phyloP scores from a whole-genome alignment of 1,140 invertebrate species.

The Stenopsyche tienmushanensis region DNA sequence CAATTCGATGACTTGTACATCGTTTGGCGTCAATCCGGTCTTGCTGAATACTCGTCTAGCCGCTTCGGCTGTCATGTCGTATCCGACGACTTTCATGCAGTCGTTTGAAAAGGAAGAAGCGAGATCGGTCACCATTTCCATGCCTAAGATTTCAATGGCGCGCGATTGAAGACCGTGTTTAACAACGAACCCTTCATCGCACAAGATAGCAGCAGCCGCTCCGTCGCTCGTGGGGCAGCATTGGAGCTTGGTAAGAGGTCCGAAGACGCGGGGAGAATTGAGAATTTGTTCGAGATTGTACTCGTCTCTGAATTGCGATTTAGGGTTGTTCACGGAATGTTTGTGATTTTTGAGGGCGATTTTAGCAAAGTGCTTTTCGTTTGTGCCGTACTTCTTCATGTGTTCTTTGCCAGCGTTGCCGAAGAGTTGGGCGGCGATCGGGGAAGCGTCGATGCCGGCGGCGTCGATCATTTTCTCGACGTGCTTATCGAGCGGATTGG shows the following conservation, averaged over 20 bases:
- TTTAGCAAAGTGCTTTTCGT: constrained; percentile 91
- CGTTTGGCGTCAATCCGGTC: constrained; percentile 70
- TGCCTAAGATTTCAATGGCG: constrained; percentile 92
- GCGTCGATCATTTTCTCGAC: constrained; percentile 82
- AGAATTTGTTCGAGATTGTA: constrained; percentile 88
- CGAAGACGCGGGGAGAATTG: constrained; percentile 81
- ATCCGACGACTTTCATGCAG: constrained; percentile 89
- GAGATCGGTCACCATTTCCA: constrained; percentile 95
- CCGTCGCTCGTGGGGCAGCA: constrained; percentile 98
- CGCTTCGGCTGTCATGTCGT: constrained; percentile 91
- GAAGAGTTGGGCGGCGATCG: constrained; percentile 93
- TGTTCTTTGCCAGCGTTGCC: constrained; percentile 95
- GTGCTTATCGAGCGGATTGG: constrained; percentile 93
- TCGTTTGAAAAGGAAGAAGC: constrained; percentile 84
- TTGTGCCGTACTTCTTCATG: constrained; percentile 96
- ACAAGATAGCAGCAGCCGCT: constrained; percentile 86
- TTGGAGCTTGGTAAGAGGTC: constrained; percentile 90
- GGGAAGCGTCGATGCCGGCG: constrained; percentile 74
- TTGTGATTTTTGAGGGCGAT: constrained; percentile 98
- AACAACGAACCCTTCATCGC: constrained; percentile 87
- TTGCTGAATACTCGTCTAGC: constrained; percentile 80
- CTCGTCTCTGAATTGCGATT: constrained; percentile 89
- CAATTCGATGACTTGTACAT: constrained; percentile 97
- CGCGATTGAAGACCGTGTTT: constrained; percentile 76
- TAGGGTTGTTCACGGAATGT: constrained; percentile 95